Base-by-base conservation (phyloP, 2,888 invertebrate species). In the Heliconius sara region DNA sequence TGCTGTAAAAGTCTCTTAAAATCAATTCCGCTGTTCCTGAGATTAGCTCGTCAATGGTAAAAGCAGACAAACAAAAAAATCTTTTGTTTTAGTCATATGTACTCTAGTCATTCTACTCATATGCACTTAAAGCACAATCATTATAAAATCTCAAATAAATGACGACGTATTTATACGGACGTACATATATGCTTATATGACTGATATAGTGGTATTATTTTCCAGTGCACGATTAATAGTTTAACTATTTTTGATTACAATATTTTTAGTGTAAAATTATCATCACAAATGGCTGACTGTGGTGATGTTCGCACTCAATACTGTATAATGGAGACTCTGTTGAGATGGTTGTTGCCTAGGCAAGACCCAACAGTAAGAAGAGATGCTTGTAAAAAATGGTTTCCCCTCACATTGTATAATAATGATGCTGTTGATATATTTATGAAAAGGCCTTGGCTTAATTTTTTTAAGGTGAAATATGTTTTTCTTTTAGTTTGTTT, bases 301-400 rank as follows among this genome's bases (percentile, higher is more conserved):
- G 92, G 91, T 0, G 89, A 91, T 84, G 81, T 89, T 3, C 88
- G 91, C 0, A 83, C 84, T 13, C 94, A 95, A 86, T 88, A 86
- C 84, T 84, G 86, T 72, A 84, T 88, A 19, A 76, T 93, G 85
- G 93, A 93, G 84, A 87, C 90, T 0, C 83, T 95, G 3, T 81
- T 94, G 9, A 89, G 93, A 0, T 94, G 93, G 93, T 81, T 93
- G 74, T 82, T 92, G 80, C 89, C 90, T 0, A 88, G 94, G 0
- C 86, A 89, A 12, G 89, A 89, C 4, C 77, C 70, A 0, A 74
- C 81, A 0, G 84, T 88, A 12, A 82, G 92, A 19, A 77, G 80
- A 13, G 82, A 84, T 0, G 90, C 90, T 0, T 91, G 91, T 0
- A 80, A 75, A 2, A 86, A 84, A 19, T 94, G 93, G 94, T 91